These are phyloP conservation scores for Andrena bucephala DNA, from an alignment of 2,888 invertebrate genomes.

Conservation along the genomic window DNA sequence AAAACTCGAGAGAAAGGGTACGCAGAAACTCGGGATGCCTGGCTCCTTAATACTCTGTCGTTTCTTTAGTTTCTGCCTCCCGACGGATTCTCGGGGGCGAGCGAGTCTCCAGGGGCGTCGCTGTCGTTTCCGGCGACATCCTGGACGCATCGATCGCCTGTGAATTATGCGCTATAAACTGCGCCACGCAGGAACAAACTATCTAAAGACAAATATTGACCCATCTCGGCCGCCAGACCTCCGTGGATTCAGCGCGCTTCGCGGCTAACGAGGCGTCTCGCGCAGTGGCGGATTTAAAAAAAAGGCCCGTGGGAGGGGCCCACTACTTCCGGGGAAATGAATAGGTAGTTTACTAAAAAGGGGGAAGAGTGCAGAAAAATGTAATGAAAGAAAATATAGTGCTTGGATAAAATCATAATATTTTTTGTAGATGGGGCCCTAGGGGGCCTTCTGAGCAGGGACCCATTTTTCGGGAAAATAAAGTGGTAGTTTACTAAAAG, in stretches of 20 bases:
- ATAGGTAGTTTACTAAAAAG: no score
- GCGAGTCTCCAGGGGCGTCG: constrained; percentile 9
- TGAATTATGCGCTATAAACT: constrained; percentile 33
- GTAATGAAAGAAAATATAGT: no score
- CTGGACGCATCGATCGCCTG: constrained; percentile 40
- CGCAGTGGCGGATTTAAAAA: no score
- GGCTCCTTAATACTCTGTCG: not conserved
- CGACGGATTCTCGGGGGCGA: constrained; percentile 1
- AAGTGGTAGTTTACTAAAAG: no score
- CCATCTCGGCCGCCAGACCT: constrained; percentile 27
- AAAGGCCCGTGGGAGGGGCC: no score
- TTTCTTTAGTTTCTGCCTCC: not conserved
- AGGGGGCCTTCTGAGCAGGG: no score
- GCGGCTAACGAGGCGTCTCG: not conserved
- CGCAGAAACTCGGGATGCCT: not conserved
- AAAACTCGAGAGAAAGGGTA: not conserved
- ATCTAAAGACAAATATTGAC: constrained; percentile 50
- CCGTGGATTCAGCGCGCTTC: constrained; percentile 7
- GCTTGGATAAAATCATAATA: no score
- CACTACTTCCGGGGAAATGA: no score
- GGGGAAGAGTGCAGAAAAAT: no score
- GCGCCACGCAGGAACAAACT: constrained; percentile 53
- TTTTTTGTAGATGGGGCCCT: no score
- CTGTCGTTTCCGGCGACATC: not conserved
- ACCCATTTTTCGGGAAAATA: no score